phyloP scores from a whole-genome alignment of 2,797 vertebrate species.

The Diplodus sargus region DNA sequence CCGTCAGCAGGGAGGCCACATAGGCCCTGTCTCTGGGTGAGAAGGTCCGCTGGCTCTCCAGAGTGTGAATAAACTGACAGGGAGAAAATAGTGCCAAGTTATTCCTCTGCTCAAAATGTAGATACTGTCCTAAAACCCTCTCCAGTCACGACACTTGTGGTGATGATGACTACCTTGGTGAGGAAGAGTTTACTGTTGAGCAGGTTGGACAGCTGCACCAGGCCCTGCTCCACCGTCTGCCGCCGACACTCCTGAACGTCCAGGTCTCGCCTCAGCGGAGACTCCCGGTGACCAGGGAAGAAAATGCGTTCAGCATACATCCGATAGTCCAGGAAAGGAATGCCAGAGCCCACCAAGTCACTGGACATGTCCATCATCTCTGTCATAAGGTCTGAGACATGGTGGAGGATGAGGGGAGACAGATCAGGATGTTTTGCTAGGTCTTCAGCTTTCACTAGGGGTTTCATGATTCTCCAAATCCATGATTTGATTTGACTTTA shows the following conservation, averaged over 20 bases:
- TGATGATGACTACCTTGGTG: conserved; percentile 89
- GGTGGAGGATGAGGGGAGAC: neutral
- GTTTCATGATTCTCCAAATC: no score
- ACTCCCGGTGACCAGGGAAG: conserved; percentile 96
- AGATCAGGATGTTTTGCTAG: conserved; percentile 4
- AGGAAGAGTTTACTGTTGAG: conserved; percentile 99
- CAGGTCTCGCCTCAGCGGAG: conserved; percentile 92
- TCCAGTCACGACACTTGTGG: neutral
- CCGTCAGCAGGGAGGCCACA: conserved; percentile 95
- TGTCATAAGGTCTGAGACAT: conserved; percentile 93
- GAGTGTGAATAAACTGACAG: conserved; percentile 94
- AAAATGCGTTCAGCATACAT: conserved; percentile 97
- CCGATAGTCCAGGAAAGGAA: conserved; percentile 97
- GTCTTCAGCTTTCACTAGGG: neutral
- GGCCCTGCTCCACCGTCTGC: conserved; percentile 96
- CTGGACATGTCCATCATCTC: conserved; percentile 99
- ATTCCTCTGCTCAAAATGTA: neutral
- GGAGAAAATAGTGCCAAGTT: neutral
- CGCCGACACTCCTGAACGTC: conserved; percentile 94
- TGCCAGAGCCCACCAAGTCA: conserved; percentile 95
- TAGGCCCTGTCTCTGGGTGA: conserved; percentile 96
- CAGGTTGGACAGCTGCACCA: conserved; percentile 96
- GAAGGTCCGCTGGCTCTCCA: conserved; percentile 97
- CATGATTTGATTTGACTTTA: no score
- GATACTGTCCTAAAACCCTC: rapidly evolving